Percentiles rank a stretch among this genome's conserved stretches.
Evolutionary conservation across 1,140 invertebrate genomes (phyloP).

Genomic region (Drosophila littoralis): DNA sequence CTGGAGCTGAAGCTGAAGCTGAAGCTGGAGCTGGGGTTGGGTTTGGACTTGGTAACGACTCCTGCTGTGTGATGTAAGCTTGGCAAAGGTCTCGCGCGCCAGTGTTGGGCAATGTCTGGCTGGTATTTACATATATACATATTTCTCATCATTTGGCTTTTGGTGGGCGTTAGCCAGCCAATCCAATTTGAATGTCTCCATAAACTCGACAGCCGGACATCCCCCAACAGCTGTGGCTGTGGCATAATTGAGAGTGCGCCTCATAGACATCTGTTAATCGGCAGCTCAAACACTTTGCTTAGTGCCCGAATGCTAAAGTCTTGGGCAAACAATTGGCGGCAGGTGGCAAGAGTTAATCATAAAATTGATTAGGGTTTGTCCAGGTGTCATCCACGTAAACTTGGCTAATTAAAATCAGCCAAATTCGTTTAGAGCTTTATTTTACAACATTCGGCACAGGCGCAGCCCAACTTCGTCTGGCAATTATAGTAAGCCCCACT

Average conservation of each 20-base stretch:
- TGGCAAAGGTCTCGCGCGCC: slow-evolving; percentile 40
- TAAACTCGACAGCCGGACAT: slow-evolving; percentile 20
- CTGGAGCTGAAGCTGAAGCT: not conserved
- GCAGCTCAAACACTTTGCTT: slow-evolving; percentile 58
- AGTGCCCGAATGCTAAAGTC: slow-evolving; percentile 56
- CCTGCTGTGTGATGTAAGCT: slow-evolving; percentile 72
- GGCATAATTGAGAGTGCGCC: slow-evolving; percentile 25
- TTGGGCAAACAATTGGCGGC: slow-evolving; percentile 51
- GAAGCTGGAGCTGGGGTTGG: slow-evolving; percentile 16
- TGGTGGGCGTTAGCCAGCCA: slow-evolving; percentile 33
- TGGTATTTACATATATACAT: not conserved
- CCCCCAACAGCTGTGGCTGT: slow-evolving; percentile 17
- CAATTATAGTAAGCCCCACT: not conserved
- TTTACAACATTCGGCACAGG: slow-evolving; percentile 17
- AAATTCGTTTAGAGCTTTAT: slow-evolving; percentile 43
- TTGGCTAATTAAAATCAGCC: slow-evolving; percentile 68
- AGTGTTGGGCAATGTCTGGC: slow-evolving; percentile 30
- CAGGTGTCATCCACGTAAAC: slow-evolving; percentile 50
- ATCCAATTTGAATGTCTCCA: slow-evolving; percentile 14
- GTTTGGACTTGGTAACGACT: slow-evolving; percentile 36
- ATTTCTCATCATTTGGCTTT: not conserved
- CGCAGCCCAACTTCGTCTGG: slow-evolving; percentile 4
- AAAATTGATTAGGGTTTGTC: slow-evolving; percentile 42
- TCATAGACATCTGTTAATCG: slow-evolving; percentile 49
- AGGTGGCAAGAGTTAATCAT: slow-evolving; percentile 51